Base-by-base conservation (phyloP, 2,113 vertebrate species). In the Ranitomeya variabilis region DNA sequence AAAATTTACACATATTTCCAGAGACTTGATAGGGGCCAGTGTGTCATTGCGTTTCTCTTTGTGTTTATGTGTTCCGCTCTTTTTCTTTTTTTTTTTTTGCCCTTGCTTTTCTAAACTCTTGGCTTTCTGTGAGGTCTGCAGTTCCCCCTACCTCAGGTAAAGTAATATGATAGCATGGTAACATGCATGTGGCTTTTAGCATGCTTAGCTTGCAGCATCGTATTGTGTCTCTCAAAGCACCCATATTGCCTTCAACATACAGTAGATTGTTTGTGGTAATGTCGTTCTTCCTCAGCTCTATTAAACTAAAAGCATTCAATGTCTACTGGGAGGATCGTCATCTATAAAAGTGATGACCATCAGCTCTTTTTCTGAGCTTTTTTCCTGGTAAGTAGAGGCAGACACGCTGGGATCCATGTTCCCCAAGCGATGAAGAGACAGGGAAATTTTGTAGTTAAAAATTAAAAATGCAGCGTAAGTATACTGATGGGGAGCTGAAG, bases 141-240 rank as follows among this genome's bases (percentile, higher is more conserved):
- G 95, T 96, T 92, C 93, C 96, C 89, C 94, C 95, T 92, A 96
- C 95, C 66, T 94, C 95, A 96, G 96, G 96, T 97, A 98, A 94
- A 92, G 96, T 96, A 91, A 92, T 93, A 81, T 91, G 94, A 89
- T 90, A 90, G 93, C 87, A 96, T 96, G 96, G 97, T 97, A 97
- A 96, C 57, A 91, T 93, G 94, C 91, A 78, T 92, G 93, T 91
- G 91, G 90, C 89, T 37, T 84, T n/a, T 37, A 78, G 87, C 87
- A 89, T 89, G 87, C 37, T 31, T 76, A 6, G 37, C 26, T 51
- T 82, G 16, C 52, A 21, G 26, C 66, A 88, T 54, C 14, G 55
- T 67, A 55, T 54, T 52, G 37, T 67, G 4, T 69, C 81, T 83
- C 54, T 54, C 62, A 69, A 26, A 80, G 78, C 78, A 80, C 10